These are phyloP conservation scores for Neoitamus cyanurus DNA, from an alignment of 2,888 invertebrate genomes.

Conservation along the genomic window DNA sequence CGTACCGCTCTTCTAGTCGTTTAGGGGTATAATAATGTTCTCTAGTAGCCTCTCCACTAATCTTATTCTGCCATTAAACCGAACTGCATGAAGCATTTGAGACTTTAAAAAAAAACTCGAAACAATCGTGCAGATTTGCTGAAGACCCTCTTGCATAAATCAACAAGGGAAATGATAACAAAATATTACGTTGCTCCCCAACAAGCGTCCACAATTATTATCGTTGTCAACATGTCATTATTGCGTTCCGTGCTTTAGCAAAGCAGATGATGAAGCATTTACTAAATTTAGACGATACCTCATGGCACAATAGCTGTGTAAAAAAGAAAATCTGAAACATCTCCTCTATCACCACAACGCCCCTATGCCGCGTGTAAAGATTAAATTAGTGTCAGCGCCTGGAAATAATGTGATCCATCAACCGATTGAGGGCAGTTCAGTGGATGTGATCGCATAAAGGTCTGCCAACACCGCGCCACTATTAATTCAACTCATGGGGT, in stretches of 20 bases:
- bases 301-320: background rate
- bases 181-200: background rate
- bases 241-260: background rate
- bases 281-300: background rate
- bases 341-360: background rate
- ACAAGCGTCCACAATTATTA: background rate
- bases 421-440: background rate
- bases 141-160: background rate
- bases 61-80: background rate
- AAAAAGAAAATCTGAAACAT: background rate
- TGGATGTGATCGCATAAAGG: slow-evolving; percentile 6
- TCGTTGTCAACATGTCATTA: background rate
- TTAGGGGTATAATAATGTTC: background rate
- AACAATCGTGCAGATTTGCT: background rate
- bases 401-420: slow-evolving; percentile 35
- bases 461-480: background rate
- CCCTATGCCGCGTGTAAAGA: slow-evolving; percentile 4
- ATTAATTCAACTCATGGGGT: background rate
- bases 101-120: background rate
- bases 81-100: background rate
- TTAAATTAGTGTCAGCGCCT: slow-evolving; percentile 11
- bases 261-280: background rate
- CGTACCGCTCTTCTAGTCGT: background rate
- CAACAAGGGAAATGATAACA: background rate
- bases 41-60: background rate